A percentile compares a stretch with the other conserved stretches of the same genome.
These are phyloP conservation scores for Schizothorax lantsangensis DNA, from an alignment of 2,797 vertebrate genomes.

Conservation along the genomic window DNA sequence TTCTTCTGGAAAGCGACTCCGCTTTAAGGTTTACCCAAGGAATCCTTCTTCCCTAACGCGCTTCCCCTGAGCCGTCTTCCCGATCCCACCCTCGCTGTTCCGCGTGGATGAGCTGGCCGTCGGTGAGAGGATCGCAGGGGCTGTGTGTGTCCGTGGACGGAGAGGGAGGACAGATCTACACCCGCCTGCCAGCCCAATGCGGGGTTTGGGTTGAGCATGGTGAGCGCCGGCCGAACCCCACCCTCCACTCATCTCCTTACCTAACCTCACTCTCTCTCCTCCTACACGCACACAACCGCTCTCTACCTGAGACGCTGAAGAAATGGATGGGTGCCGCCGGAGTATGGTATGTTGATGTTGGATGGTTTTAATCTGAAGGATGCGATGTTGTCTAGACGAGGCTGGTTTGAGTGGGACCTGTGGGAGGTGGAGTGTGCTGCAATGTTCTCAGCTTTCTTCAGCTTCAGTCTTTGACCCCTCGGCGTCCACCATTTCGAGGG, in stretches of 20 bases:
- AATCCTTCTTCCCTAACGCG: conserved; percentile 33
- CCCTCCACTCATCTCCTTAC: conserved; percentile 64
- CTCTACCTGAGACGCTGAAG: background rate
- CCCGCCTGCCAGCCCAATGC: conserved; percentile 77
- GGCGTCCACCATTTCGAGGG: conserved; percentile 31
- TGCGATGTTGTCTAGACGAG: background rate
- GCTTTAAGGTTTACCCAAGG: conserved; percentile 1
- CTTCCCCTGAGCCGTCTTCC: background rate
- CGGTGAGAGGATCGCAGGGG: conserved; percentile 74
- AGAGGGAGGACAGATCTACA: conserved; percentile 71
- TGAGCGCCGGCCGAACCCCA: conserved; percentile 69
- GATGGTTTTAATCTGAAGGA: background rate
- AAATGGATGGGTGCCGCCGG: background rate
- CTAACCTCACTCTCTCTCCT: conserved; percentile 17
- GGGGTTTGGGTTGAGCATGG: conserved; percentile 83
- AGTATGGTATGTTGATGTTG: background rate
- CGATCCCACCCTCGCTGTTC: background rate
- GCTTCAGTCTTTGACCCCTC: conserved; percentile 39
- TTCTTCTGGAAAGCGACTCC: background rate
- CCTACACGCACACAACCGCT: background rate
- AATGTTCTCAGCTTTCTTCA: conserved; percentile 47
- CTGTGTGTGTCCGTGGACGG: conserved; percentile 77
- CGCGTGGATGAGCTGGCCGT: conserved; percentile 81
- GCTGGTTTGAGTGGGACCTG: conserved; percentile 43
- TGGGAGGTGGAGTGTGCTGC: conserved; percentile 52